Base-by-base conservation (phyloP, 2,113 vertebrate genomes). In the Podiceps cristatus region DNA sequence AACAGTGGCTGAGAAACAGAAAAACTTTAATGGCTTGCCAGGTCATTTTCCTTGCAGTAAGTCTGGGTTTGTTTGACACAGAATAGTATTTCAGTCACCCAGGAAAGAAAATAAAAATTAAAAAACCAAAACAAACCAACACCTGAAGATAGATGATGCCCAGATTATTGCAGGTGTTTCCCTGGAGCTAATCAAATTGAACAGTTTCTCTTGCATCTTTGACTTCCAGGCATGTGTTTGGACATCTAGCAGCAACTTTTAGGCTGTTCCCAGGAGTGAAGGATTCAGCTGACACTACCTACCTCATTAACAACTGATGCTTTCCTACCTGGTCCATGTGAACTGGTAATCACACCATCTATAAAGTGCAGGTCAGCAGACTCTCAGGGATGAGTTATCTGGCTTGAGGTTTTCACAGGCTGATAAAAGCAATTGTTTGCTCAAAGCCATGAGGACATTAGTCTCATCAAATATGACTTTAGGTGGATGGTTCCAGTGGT, bases 31-130 rank as follows among this genome's bases (percentile, higher is more conserved):
- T 82, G 66, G 53, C 74, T 92, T 91, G 87, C 80, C 55, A 89
- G 79, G 58, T 79, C 35, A 59, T 75, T 96, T 89, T 94, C 71
- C 62, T 92, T 82, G 80, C 83, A 72, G 89, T 94, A 91, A 85
- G 76, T 89, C 84, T 93, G 31, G 45, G 66, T 81, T 93, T 66
- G 66, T 73, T 85, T 91, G 86, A 82, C 84, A 72, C 19, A 50
- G 40, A 69, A 23, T 18, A 18, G n/a, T 75, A 47, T 91, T 91
- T 66, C 49, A 75, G 66, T 73, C 69, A 62, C 49, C 23, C 25
- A 85, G 73, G 90, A 93, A 96, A 82, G 52, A 20, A 86, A 60
- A 62, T 29, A 47, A 47, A 47, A 47, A 7, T 28, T 8, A 17
- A 24, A 3, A 2, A 27, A 24, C 11, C 2, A 29, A 27, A 24